These are phyloP conservation scores for Ophioninae sp. DNA, from an alignment of 2,888 invertebrate species.

Conservation along the genomic window DNA sequence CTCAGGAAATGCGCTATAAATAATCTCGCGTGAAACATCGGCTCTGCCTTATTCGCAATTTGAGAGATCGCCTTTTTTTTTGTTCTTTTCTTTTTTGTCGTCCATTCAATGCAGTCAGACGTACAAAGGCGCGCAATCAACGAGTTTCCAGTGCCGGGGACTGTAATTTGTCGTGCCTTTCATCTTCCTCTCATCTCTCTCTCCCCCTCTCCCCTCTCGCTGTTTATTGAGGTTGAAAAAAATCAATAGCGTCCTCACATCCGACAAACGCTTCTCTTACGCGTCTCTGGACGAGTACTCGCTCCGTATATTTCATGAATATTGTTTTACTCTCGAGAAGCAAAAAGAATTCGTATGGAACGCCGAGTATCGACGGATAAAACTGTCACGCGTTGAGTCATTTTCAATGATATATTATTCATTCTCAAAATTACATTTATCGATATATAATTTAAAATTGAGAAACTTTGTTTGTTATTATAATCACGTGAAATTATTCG, in stretches of 20 bases:
- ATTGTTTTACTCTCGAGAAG: no score
- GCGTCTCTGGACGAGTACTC: constrained; percentile 43
- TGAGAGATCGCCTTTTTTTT: background rate
- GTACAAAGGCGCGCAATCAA: constrained; percentile 67
- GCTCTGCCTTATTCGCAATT: background rate
- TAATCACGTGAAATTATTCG: no score
- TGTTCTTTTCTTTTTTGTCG: background rate
- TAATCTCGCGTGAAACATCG: constrained; percentile 1
- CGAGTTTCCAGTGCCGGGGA: constrained; percentile 59
- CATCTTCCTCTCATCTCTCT: constrained; percentile 64
- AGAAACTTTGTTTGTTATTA: no score
- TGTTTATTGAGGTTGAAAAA: constrained; percentile 70
- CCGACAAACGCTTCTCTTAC: constrained; percentile 60
- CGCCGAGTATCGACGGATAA: no score
- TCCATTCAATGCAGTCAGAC: constrained; percentile 22
- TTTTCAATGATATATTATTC: no score
- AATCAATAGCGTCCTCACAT: constrained; percentile 69
- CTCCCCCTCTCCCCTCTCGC: constrained; percentile 48
- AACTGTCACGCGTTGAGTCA: no score
- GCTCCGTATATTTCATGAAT: background rate
- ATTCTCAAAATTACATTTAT: no score
- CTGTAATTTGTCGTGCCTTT: constrained; percentile 70
- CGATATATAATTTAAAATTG: no score
- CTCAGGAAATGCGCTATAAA: background rate
- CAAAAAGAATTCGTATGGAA: no score